phyloP scores from a whole-genome alignment of 2,888 invertebrate genomes.

The Invenusta paracnida region DNA sequence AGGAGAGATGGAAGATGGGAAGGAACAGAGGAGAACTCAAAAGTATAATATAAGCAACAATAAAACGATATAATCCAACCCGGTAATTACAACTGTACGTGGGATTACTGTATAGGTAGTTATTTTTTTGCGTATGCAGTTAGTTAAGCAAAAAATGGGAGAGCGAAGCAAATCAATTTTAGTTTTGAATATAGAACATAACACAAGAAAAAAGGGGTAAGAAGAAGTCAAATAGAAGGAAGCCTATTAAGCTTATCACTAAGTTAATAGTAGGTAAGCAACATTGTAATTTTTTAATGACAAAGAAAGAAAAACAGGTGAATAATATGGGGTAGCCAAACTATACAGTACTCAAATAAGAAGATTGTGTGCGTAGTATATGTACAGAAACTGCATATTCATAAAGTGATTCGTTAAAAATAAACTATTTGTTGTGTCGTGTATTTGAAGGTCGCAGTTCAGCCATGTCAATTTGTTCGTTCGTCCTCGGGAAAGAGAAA shows the following conservation, averaged over 20 bases:
- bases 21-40: not conserved
- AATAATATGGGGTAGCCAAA: not conserved
- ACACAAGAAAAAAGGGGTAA: not conserved
- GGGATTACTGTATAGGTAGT: too few relatives aligned
- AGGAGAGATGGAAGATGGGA: not conserved
- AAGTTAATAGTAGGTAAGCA: not conserved
- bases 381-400: constrained; percentile 17
- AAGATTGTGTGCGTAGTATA: not conserved
- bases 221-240: not conserved
- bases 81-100: not conserved
- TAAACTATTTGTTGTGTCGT: too few relatives aligned
- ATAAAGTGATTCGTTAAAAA: not conserved
- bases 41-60: not conserved
- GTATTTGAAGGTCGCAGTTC: too few relatives aligned
- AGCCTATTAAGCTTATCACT: not conserved
- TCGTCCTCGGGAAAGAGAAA: not conserved
- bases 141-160: not conserved
- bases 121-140: too few relatives aligned
- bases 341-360: not conserved
- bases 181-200: not conserved
- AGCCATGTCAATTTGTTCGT: too few relatives aligned
- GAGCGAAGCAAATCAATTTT: not conserved
- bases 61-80: constrained; percentile 6
- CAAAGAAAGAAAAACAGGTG: not conserved
- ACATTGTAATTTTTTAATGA: not conserved